Evolutionary conservation across 2,113 vertebrate species (phyloP).

Genomic region (Lampris megalopsis): DNA sequence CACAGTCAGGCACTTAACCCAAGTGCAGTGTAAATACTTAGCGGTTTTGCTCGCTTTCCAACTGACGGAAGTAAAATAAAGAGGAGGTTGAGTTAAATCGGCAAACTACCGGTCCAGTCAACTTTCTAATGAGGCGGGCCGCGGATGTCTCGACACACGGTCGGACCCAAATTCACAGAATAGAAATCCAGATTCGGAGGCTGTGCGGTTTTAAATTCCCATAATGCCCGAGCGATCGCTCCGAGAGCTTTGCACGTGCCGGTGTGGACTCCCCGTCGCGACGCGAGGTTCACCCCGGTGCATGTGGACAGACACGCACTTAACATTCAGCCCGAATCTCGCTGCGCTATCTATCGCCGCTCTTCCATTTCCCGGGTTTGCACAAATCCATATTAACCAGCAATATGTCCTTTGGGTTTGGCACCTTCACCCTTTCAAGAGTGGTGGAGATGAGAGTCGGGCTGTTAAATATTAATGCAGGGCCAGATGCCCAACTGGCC

Average conservation of each 20-base stretch:
- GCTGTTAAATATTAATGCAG: slow-evolving; percentile 83
- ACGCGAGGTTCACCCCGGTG: slow-evolving; percentile 28
- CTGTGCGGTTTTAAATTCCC: slow-evolving; percentile 2
- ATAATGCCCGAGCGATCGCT: slow-evolving; percentile 36
- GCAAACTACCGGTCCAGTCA: slow-evolving; percentile 15
- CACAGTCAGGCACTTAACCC: slow-evolving; percentile 22
- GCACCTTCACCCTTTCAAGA: slow-evolving; percentile 68
- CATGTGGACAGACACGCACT: slow-evolving; percentile 43
- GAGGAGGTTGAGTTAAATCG: neutral
- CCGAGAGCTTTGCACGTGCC: neutral
- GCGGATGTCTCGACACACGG: slow-evolving; percentile 31
- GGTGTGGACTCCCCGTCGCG: slow-evolving; percentile 14
- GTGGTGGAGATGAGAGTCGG: slow-evolving; percentile 73
- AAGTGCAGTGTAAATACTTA: neutral
- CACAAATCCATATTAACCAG: slow-evolving; percentile 75
- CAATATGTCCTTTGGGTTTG: slow-evolving; percentile 74
- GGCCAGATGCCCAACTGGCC: slow-evolving; percentile 72
- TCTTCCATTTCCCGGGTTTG: slow-evolving; percentile 65
- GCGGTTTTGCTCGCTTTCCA: neutral
- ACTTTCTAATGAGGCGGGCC: slow-evolving; percentile 19
- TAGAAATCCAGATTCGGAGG: slow-evolving; percentile 25
- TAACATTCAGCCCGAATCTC: slow-evolving; percentile 54
- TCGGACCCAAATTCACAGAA: neutral
- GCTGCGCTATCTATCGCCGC: slow-evolving; percentile 49
- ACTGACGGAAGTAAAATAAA: neutral